Evolutionary conservation across 1,140 invertebrate species (phyloP).

Genomic region (Brachionus rubens): DNA sequence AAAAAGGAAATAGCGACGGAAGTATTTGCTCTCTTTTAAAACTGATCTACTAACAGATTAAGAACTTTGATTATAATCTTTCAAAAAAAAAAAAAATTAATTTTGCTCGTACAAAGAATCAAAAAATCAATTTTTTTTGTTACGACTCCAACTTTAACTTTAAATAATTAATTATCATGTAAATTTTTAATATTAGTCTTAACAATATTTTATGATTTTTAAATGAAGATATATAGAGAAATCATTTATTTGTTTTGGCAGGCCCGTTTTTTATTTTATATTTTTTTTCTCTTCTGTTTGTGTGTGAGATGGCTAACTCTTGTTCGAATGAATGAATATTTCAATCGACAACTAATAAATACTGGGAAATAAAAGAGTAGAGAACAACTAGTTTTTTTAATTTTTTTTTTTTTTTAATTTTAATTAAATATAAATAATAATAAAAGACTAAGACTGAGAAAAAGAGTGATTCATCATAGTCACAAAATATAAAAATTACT

Average conservation of each 20-base stretch:
- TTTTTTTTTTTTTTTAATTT: background rate
- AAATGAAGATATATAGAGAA: background rate
- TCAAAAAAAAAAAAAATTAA: background rate
- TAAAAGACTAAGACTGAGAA: too few relatives aligned
- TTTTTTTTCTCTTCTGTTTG: too few relatives aligned
- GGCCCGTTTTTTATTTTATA: too few relatives aligned
- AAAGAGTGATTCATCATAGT: too few relatives aligned
- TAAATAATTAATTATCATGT: slow-evolving; percentile 43
- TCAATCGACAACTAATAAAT: background rate
- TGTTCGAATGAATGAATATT: slow-evolving; percentile 27
- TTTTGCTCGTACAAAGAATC: background rate
- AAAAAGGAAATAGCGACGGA: too few relatives aligned
- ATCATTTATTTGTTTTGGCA: background rate
- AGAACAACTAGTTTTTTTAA: background rate
- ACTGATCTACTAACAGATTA: too few relatives aligned
- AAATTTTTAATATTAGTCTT: slow-evolving; percentile 37
- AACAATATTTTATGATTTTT: background rate
- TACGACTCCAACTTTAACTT: slow-evolving; percentile 32
- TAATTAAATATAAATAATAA: slow-evolving; percentile 35
- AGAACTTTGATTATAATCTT: too few relatives aligned
- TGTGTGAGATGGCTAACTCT: too few relatives aligned
- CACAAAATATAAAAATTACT: too few relatives aligned
- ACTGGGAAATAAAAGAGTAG: background rate
- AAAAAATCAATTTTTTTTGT: slow-evolving; percentile 34
- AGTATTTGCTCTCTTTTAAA: too few relatives aligned